Evolutionary conservation across 2,888 invertebrate genomes (phyloP).

Genomic region (Amorpha juglandis): DNA sequence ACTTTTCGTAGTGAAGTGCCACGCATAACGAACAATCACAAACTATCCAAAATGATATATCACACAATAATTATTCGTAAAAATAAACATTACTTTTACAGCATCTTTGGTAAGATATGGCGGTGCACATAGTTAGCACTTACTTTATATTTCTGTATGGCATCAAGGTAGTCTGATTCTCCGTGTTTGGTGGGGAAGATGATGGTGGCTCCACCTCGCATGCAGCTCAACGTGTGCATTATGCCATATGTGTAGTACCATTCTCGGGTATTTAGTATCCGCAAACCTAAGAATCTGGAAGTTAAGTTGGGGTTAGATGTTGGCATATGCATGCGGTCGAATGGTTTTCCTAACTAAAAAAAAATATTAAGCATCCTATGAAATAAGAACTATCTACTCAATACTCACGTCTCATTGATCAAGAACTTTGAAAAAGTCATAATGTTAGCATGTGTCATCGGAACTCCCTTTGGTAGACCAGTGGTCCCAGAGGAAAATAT

Average conservation of each 20-base stretch:
- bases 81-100: too few relatives aligned
- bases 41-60: too few relatives aligned
- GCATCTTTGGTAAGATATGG: too few relatives aligned
- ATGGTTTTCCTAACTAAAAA: too few relatives aligned
- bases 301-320: neutral
- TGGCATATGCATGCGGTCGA: too few relatives aligned
- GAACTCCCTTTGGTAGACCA: slow-evolving; percentile 22
- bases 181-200: neutral
- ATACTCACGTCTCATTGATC: neutral
- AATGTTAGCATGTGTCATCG: slow-evolving; percentile 4
- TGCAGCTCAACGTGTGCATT: slow-evolving; percentile 12
- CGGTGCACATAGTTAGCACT: neutral
- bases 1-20: too few relatives aligned
- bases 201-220: slow-evolving; percentile 18
- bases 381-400: neutral
- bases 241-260: slow-evolving; percentile 22
- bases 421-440: neutral
- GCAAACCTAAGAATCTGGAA: neutral
- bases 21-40: too few relatives aligned
- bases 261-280: slow-evolving; percentile 15
- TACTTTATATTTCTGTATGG: slow-evolving; percentile 5
- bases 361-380: too few relatives aligned
- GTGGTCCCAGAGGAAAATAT: slow-evolving; percentile 25
- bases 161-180: neutral
- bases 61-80: too few relatives aligned